These are phyloP conservation scores for Marmota flaviventris DNA, from an alignment of 2,113 vertebrate genomes.

Conservation along the genomic window DNA sequence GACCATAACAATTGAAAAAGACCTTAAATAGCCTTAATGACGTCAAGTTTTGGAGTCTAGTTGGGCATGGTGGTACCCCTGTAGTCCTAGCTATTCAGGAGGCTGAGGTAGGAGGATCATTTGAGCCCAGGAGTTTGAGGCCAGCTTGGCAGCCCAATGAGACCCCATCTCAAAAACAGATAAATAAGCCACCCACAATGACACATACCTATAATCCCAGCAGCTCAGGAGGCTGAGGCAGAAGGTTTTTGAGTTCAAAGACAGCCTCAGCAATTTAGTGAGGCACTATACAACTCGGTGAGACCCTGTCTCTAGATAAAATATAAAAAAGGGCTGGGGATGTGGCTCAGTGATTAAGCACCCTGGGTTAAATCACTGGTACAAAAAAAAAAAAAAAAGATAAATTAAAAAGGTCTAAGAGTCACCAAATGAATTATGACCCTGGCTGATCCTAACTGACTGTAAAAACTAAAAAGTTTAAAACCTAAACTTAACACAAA, in stretches of 20 bases:
- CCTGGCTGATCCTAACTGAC: not conserved
- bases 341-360: too few species aligned
- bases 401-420: not conserved
- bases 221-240: too few species aligned
- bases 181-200: not conserved
- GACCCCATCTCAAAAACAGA: not conserved
- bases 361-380: too few species aligned
- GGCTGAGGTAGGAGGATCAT: not conserved
- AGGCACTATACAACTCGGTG: too few species aligned
- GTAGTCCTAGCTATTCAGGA: too few species aligned
- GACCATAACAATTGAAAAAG: not conserved
- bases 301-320: too few species aligned
- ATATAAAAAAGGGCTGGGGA: too few species aligned
- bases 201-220: too few species aligned
- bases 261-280: too few species aligned
- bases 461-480: not conserved
- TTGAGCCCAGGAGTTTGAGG: not conserved
- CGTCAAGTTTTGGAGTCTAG: not conserved
- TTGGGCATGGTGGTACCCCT: not conserved
- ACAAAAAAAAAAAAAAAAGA: not conserved
- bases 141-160: not conserved
- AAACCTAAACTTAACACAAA: not conserved
- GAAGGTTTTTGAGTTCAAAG: too few species aligned
- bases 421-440: not conserved
- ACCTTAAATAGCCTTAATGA: not conserved